Percentiles rank a stretch among this genome's conserved stretches.
Evolutionary conservation across 1,140 invertebrate genomes (phyloP).

Genomic region (Micrasema minimum): DNA sequence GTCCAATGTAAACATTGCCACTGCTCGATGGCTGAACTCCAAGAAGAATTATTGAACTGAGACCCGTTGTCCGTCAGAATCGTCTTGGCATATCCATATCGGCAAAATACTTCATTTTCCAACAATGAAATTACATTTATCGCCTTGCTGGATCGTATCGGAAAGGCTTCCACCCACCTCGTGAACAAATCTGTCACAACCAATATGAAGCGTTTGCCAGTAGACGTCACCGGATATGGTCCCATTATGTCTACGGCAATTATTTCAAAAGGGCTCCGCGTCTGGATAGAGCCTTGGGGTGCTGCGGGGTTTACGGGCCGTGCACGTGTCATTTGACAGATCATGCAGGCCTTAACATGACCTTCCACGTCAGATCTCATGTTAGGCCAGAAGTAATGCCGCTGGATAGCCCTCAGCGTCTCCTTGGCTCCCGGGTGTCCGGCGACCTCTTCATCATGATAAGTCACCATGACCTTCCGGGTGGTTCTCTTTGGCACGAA

Average conservation of each 20-base stretch:
- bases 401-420: neutral
- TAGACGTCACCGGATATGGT: neutral
- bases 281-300: neutral
- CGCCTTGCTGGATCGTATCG: neutral
- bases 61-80: conserved; percentile 13
- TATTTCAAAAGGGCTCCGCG: neutral
- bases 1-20: conserved; percentile 26
- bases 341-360: conserved; percentile 1
- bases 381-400: neutral
- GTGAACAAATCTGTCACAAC: conserved; percentile 19
- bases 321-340: neutral
- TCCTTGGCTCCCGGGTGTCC: conserved; percentile 3
- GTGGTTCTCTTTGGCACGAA: neutral
- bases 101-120: conserved; percentile 4
- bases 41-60: conserved; percentile 1
- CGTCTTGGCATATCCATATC: conserved; percentile 11
- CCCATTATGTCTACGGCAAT: conserved; percentile 14
- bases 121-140: neutral
- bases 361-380: neutral
- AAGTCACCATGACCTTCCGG: neutral
- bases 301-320: neutral
- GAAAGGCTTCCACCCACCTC: conserved; percentile 33
- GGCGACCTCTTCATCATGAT: neutral
- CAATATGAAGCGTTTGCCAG: conserved; percentile 3
- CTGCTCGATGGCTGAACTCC: neutral